These are phyloP conservation scores for Tachypleus tridentatus DNA, from an alignment of 1,140 invertebrate species.

Conservation along the genomic window DNA sequence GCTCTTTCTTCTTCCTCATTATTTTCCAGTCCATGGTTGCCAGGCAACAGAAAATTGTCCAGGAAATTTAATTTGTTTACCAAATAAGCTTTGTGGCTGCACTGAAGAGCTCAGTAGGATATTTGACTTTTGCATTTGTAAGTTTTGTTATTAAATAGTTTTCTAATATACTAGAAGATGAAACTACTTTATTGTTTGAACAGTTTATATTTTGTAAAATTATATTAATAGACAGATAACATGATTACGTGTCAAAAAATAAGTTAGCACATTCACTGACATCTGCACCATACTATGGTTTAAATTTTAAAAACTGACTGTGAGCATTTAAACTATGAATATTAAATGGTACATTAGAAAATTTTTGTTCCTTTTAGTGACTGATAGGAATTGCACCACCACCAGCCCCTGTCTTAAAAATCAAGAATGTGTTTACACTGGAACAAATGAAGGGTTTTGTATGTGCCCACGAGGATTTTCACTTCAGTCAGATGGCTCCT, in stretches of 20 bases:
- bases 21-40: slow-evolving; percentile 20
- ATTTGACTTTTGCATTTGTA: slow-evolving; percentile 24
- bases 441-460: slow-evolving; percentile 20
- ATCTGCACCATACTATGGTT: too few species aligned
- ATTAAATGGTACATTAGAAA: too few species aligned
- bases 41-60: slow-evolving; percentile 26
- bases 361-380: slow-evolving; percentile 14
- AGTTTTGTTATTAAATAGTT: slow-evolving; percentile 6
- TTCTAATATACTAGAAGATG: too few species aligned
- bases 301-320: too few species aligned
- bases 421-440: slow-evolving; percentile 24
- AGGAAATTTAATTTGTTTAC: slow-evolving; percentile 24
- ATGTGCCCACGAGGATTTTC: slow-evolving; percentile 23
- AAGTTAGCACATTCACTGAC: too few species aligned
- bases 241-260: too few species aligned
- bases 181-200: too few species aligned
- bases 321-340: too few species aligned
- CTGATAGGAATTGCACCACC: slow-evolving; percentile 26
- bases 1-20: too few species aligned
- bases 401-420: slow-evolving; percentile 29
- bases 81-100: slow-evolving; percentile 23
- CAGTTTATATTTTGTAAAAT: too few species aligned
- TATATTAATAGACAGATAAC: too few species aligned
- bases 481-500: slow-evolving; percentile 17
- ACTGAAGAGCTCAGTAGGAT: slow-evolving; percentile 19